Evolutionary conservation across 2,797 vertebrate species (phyloP).

Genomic region (Pseudomugil gertrudae): DNA sequence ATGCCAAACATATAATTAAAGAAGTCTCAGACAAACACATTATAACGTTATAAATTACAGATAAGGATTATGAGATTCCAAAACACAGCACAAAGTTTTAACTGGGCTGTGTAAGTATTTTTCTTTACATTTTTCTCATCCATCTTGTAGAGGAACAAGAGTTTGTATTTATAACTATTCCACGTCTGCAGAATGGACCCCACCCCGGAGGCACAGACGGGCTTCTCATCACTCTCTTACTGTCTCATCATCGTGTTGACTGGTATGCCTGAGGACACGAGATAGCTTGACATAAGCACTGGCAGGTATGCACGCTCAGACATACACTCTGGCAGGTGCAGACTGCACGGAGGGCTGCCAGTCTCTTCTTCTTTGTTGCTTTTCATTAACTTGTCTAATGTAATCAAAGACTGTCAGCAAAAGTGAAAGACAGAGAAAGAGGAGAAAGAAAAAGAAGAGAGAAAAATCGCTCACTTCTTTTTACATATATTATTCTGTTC

Average conservation of each 20-base stretch:
- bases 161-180: constrained; percentile 63
- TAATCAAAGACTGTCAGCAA: constrained; percentile 75
- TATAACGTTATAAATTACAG: not conserved
- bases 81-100: constrained; percentile 4
- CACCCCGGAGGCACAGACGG: constrained; percentile 58
- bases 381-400: constrained; percentile 79
- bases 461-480: constrained; percentile 33
- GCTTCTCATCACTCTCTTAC: constrained; percentile 73
- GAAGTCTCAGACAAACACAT: not conserved
- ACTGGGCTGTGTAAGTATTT: not conserved
- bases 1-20: constrained; percentile 17
- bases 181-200: constrained; percentile 46
- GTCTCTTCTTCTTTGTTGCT: constrained; percentile 65
- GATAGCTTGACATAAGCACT: constrained; percentile 55
- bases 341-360: constrained; percentile 47
- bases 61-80: constrained; percentile 1
- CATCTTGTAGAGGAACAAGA: constrained; percentile 22
- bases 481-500: constrained; percentile 49
- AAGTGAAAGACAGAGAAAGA: constrained; percentile 62
- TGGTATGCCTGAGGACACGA: constrained; percentile 62
- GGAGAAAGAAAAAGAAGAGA: constrained; percentile 22
- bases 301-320: constrained; percentile 65
- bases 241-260: constrained; percentile 66
- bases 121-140: constrained; percentile 16
- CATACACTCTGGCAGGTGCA: constrained; percentile 67